These are phyloP conservation scores for Denticeps clupeoides DNA, from an alignment of 2,797 vertebrate genomes.

Conservation along the genomic window DNA sequence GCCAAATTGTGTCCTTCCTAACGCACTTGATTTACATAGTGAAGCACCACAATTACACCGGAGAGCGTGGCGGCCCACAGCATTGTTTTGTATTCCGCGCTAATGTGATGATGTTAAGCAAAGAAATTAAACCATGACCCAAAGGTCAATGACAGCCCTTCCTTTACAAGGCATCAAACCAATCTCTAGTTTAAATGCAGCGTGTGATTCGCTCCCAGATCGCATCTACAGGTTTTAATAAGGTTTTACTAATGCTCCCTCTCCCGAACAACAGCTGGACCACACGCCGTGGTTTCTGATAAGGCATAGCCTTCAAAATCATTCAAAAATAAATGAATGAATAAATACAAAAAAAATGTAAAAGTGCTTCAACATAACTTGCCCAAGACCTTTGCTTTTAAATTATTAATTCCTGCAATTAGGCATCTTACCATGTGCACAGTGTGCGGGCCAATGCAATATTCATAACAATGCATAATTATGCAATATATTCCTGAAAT, in stretches of 20 bases:
- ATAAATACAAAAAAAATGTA: constrained; percentile 80
- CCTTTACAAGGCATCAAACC: constrained; percentile 33
- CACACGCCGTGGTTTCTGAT: constrained; percentile 69
- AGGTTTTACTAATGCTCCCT: too few species aligned
- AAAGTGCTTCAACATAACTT: constrained; percentile 58
- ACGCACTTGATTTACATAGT: constrained; percentile 18
- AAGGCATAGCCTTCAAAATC: constrained; percentile 58
- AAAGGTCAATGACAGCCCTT: constrained; percentile 39
- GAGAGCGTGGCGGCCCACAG: background rate
- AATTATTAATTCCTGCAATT: constrained; percentile 81
- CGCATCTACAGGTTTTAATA: too few species aligned
- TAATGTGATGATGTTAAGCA: constrained; percentile 28
- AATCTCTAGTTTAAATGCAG: constrained; percentile 37
- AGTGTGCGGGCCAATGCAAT: constrained; percentile 61
- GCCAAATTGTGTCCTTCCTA: constrained; percentile 14
- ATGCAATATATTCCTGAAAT: constrained; percentile 63
- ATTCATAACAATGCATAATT: constrained; percentile 70
- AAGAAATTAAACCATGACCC: constrained; percentile 47
- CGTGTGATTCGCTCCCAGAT: constrained; percentile 52
- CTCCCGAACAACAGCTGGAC: constrained; percentile 74
- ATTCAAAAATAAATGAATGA: constrained; percentile 70
- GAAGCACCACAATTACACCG: constrained; percentile 2
- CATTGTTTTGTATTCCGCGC: constrained; percentile 13
- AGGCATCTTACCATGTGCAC: constrained; percentile 61
- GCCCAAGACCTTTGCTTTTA: constrained; percentile 64